Evolutionary conservation across 2,113 vertebrate genomes (phyloP).

Genomic region (Platanista minor): DNA sequence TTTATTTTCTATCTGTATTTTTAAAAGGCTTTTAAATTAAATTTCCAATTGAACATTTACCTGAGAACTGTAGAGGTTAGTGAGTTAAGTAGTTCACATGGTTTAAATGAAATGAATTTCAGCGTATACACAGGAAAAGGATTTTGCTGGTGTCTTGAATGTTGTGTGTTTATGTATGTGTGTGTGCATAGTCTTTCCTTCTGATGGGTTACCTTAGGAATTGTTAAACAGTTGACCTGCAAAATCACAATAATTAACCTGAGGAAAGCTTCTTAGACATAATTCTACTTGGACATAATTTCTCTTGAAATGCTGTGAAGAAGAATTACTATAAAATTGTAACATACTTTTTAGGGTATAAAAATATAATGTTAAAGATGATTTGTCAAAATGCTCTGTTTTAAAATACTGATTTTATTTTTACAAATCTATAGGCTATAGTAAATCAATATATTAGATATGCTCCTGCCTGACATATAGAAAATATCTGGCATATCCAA

Average conservation of each 20-base stretch:
- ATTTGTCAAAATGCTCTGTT: neutral
- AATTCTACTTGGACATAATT: neutral
- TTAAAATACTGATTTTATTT: neutral
- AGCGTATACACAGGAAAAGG: neutral
- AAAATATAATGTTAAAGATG: constrained; percentile 3
- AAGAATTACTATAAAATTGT: constrained; percentile 13
- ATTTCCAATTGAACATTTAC: constrained; percentile 76
- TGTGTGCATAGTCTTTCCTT: neutral
- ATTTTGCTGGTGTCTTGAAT: constrained; percentile 36
- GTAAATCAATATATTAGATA: neutral
- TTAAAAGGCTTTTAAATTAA: constrained; percentile 80
- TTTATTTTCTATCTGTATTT: constrained; percentile 76
- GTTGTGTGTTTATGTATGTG: neutral
- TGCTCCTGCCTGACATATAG: neutral
- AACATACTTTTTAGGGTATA: neutral
- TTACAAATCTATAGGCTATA: neutral
- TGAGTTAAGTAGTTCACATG: constrained; percentile 78
- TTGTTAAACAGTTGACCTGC: constrained; percentile 26
- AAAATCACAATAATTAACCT: constrained; percentile 18
- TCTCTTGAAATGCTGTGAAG: neutral
- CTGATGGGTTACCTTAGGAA: constrained; percentile 23
- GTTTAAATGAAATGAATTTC: constrained; percentile 32
- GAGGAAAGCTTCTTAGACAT: neutral
- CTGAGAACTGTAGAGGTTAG: constrained; percentile 73
- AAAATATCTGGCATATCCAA: neutral